Evolutionary conservation across 2,888 invertebrate species (phyloP).

Genomic region (Dinocampus coccinellae): DNA sequence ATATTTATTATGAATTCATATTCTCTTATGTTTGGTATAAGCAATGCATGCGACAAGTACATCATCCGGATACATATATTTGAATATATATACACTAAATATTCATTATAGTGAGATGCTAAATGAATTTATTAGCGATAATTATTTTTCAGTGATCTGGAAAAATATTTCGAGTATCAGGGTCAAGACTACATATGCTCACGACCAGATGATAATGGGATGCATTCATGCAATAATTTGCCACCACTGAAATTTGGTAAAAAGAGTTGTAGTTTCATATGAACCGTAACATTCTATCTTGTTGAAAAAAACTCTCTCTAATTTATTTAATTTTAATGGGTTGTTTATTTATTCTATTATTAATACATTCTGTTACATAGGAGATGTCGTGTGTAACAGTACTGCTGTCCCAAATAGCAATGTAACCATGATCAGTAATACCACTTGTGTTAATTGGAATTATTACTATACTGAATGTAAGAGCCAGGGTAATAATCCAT

Average conservation of each 20-base stretch:
- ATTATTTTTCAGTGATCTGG: conserved; percentile 72
- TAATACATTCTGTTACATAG: too few species aligned
- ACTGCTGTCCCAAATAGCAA: conserved; percentile 77
- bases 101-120: neutral
- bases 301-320: too few species aligned
- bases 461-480: conserved; percentile 97
- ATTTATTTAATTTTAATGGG: neutral
- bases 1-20: conserved; percentile 8
- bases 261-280: conserved; percentile 33
- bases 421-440: conserved; percentile 73
- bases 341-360: neutral
- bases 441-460: conserved; percentile 97
- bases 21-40: conserved; percentile 38
- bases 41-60: conserved; percentile 60
- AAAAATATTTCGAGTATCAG: conserved; percentile 89
- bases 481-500: conserved; percentile 94
- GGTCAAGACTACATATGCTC: conserved; percentile 98
- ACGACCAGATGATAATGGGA: conserved; percentile 91
- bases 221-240: conserved; percentile 90
- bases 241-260: conserved; percentile 75
- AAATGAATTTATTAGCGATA: neutral
- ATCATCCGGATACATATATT: conserved; percentile 47
- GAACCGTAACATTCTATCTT: too few species aligned
- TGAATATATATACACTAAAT: conserved; percentile 21
- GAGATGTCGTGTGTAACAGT: conserved; percentile 82